Evolutionary conservation across 2,113 vertebrate species (phyloP).

Genomic region (Gavia stellata): DNA sequence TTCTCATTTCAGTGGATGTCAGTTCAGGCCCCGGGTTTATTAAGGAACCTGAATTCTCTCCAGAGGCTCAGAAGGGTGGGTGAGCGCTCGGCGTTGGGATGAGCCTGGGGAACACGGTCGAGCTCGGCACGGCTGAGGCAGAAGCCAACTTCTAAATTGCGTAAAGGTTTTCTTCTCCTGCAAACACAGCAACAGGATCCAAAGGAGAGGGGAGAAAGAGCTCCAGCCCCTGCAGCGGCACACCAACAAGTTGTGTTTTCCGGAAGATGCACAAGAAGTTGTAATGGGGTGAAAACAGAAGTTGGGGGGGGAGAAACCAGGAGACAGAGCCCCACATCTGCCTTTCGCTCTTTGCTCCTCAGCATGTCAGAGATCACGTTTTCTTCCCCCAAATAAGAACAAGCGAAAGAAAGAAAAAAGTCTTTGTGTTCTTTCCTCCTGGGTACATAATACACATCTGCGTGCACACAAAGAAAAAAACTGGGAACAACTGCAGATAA

Average conservation of each 20-base stretch:
- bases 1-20: background rate
- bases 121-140: fast-evolving
- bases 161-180: background rate
- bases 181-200: background rate
- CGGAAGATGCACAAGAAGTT: background rate
- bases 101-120: background rate
- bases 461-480: background rate
- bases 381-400: background rate
- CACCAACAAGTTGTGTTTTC: background rate
- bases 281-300: background rate
- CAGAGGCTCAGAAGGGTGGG: background rate
- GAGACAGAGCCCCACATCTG: background rate
- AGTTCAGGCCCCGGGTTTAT: background rate
- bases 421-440: background rate
- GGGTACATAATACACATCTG: background rate
- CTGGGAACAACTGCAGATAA: background rate
- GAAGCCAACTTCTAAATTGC: background rate
- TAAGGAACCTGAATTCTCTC: background rate
- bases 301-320: too few species aligned
- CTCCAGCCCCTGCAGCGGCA: background rate
- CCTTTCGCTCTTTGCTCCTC: background rate
- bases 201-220: background rate
- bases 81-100: background rate
- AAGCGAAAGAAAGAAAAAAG: background rate
- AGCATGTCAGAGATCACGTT: background rate